A percentile compares a stretch with the other conserved stretches of the same genome.
These are phyloP conservation scores for Zootermopsis nevadensis DNA, from an alignment of 2,888 invertebrate species.

Conservation along the genomic window DNA sequence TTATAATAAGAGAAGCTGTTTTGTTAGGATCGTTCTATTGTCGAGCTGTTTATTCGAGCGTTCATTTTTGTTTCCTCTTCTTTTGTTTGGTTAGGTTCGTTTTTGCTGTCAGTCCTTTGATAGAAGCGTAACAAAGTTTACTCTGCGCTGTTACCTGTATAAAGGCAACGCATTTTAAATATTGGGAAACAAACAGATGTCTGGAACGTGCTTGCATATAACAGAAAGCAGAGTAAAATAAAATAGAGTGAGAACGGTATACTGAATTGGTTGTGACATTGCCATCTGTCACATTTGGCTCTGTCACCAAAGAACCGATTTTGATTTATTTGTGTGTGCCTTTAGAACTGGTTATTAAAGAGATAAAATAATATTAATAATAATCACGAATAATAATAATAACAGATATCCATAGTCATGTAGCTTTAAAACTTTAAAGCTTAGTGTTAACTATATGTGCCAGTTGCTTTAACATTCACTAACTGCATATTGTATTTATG, in stretches of 20 bases:
- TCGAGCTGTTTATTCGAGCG: not conserved
- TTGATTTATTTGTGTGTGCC: not conserved
- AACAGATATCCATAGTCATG: not conserved
- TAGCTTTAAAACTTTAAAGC: too few species aligned
- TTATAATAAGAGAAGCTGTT: not conserved
- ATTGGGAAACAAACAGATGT: conserved; percentile 4
- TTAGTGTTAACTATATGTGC: too few species aligned
- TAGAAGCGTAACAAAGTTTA: not conserved
- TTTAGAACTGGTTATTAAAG: not conserved
- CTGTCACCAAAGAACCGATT: not conserved
- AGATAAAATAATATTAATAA: not conserved
- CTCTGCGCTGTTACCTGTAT: not conserved
- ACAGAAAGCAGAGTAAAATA: not conserved
- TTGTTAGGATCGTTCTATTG: too few species aligned
- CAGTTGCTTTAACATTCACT: too few species aligned
- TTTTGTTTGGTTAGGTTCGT: not conserved
- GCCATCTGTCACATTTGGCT: not conserved
- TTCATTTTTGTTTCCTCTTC: not conserved
- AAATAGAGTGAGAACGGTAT: not conserved
- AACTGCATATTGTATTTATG: too few species aligned
- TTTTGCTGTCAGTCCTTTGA: not conserved
- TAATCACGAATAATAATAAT: not conserved
- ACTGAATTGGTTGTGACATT: not conserved
- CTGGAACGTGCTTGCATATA: not conserved
- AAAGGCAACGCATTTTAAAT: not conserved